These are phyloP conservation scores for Tragelaphus imberbis DNA, from an alignment of 2,113 vertebrate species.

Conservation along the genomic window DNA sequence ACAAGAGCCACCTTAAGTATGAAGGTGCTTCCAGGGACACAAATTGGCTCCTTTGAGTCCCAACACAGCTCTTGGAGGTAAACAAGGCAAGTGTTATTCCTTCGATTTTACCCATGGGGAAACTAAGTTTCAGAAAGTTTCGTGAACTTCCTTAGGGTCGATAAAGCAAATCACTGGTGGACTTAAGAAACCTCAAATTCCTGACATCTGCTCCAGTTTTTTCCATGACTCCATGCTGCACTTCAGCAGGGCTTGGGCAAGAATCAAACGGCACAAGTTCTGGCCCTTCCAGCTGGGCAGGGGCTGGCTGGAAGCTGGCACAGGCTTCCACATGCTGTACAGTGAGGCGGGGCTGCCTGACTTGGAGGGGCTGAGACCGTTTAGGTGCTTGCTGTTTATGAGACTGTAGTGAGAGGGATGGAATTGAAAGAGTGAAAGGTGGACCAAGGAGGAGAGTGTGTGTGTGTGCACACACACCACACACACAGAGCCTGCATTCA, in stretches of 20 bases:
- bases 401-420: neutral
- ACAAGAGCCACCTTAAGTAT: neutral
- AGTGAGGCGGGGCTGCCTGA: too few species aligned
- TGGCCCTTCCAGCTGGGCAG: neutral
- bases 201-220: neutral
- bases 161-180: neutral
- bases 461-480: neutral
- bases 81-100: neutral
- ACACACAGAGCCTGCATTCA: neutral
- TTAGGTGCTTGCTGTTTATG: neutral
- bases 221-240: neutral
- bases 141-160: neutral
- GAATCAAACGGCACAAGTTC: neutral
- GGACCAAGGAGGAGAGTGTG: neutral
- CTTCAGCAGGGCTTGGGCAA: neutral
- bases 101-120: neutral
- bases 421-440: neutral
- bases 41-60: neutral
- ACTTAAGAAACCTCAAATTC: neutral
- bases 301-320: neutral
- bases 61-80: neutral
- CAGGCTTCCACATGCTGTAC: neutral
- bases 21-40: neutral
- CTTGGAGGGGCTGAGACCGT: neutral
- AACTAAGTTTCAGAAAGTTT: constrained; percentile 48